Base-by-base conservation (phyloP, 1,140 invertebrate species). In the Pogonognathellus flavescens region DNA sequence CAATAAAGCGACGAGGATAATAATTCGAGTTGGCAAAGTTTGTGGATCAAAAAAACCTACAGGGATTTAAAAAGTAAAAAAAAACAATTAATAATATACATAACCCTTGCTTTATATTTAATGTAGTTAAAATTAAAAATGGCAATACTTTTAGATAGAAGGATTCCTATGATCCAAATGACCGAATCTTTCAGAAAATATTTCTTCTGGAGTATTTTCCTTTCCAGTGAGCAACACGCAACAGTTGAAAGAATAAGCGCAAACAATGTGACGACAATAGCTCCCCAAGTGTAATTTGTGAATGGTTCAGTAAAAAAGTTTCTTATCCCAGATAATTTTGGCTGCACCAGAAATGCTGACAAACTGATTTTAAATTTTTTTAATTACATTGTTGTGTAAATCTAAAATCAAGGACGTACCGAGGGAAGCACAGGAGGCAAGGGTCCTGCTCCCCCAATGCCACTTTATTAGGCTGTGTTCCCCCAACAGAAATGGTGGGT, bases 141-240 rank as follows among this genome's bases (percentile, higher is more conserved):
- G n/a, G n/a, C n/a, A n/a, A n/a, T 76, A 76, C 70, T 50, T 31
- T 76, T 31, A 49, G 70, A 76, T 8, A 76, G 25, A 49, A 31
- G 5, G n/a, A 76, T 31, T 50, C 41, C 70, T 18, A 41, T 16
- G 8, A 76, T 18, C 70, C 70, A 76, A 0, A 10, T 16, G 1
- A 18, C 16, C 2, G 16, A 9, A 49, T 76, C 70, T 5, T 16
- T 0, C 11, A 76, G 14, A 18, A n/a, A 9, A 18, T 76, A 76
- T 0, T 50, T 31, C 16, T 49, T 20, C 0, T n/a, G 70, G 14
- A 76, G 10, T 49, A n/a, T 6, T n/a, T 49, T n/a, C 7, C 16
- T 9, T 76, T 76, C 70, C 9, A 76, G 4, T 18, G 14, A 18
- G n/a, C 41, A 76, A 6, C 70, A 76, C 11, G 3, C 0, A 5